Evolutionary conservation across 2,113 vertebrate species (phyloP).

Genomic region (Gopherus flavomarginatus): DNA sequence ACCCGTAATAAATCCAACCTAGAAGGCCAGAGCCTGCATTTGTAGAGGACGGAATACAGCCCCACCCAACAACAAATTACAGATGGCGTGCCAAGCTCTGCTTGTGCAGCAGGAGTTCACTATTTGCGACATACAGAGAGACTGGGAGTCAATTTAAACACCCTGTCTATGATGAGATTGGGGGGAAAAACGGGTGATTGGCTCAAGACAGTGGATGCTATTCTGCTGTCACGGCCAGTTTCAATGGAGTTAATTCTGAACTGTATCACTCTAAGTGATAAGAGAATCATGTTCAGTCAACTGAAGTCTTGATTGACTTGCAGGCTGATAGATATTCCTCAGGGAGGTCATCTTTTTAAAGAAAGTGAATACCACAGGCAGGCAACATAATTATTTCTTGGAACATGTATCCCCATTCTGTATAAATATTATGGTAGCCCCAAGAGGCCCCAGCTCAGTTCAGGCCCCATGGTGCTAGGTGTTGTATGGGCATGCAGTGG

Average conservation of each 20-base stretch:
- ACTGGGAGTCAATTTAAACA: not conserved
- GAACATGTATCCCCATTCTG: not conserved
- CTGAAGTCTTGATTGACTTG: not conserved
- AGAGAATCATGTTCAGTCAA: rapidly evolving
- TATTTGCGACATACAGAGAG: not conserved
- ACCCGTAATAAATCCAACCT: conserved; percentile 62
- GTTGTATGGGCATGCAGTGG: not conserved
- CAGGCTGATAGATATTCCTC: not conserved
- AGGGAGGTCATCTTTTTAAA: not conserved
- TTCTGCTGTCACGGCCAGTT: not conserved
- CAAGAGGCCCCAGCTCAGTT: not conserved
- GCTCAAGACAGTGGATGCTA: not conserved
- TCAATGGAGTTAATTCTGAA: not conserved
- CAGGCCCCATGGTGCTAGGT: not conserved
- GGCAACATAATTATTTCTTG: not conserved
- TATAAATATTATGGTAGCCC: not conserved
- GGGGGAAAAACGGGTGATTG: not conserved
- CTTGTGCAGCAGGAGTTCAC: not conserved
- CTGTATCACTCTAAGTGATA: not conserved
- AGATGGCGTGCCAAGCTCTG: not conserved
- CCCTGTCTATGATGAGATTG: rapidly evolving
- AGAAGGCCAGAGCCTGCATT: not conserved
- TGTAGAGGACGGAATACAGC: conserved; percentile 16
- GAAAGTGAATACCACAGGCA: not conserved
- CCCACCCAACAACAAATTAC: conserved; percentile 35